Conservation (phyloP, 92 coral and sea anemone genomes). For the Nematostella vectensis region DNA sequence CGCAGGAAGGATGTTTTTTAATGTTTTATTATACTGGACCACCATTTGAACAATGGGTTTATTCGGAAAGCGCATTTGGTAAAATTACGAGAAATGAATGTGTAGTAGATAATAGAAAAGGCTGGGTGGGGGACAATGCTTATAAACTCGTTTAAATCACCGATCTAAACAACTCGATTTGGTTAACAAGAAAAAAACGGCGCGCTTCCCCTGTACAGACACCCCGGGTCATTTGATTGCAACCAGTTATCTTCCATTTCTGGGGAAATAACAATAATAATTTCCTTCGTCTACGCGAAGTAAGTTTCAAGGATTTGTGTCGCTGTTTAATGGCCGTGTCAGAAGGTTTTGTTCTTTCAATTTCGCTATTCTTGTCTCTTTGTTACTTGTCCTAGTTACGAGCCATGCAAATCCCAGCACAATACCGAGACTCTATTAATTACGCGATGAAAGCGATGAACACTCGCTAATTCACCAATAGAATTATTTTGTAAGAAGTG, state of each 20-base stretch:
- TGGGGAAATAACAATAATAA: too few species aligned
- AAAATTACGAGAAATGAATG: too few species aligned
- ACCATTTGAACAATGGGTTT: neutral
- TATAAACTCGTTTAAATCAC: neutral
- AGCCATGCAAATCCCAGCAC: constrained; percentile 57
- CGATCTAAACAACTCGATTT: neutral
- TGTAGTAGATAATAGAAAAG: too few species aligned
- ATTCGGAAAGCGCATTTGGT: neutral
- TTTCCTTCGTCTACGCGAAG: too few species aligned
- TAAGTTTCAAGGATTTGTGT: too few species aligned
- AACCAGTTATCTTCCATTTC: too few species aligned
- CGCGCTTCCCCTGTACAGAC: too few species aligned
- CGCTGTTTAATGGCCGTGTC: too few species aligned
- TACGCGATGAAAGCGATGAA: constrained; percentile 58
- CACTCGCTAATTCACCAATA: constrained; percentile 64
- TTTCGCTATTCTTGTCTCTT: constrained; percentile 30
- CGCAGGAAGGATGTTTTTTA: constrained; percentile 35
- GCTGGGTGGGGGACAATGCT: neutral
- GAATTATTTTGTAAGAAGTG: too few species aligned
- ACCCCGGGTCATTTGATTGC: too few species aligned
- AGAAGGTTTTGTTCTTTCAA: constrained; percentile 16
- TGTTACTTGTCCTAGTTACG: constrained; percentile 40
- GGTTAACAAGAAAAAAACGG: neutral
- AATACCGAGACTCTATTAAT: constrained; percentile 67
- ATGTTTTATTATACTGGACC: constrained; percentile 41